These are phyloP conservation scores for Calcarius lapponicus DNA, from an alignment of 2,797 vertebrate genomes.

Conservation along the genomic window DNA sequence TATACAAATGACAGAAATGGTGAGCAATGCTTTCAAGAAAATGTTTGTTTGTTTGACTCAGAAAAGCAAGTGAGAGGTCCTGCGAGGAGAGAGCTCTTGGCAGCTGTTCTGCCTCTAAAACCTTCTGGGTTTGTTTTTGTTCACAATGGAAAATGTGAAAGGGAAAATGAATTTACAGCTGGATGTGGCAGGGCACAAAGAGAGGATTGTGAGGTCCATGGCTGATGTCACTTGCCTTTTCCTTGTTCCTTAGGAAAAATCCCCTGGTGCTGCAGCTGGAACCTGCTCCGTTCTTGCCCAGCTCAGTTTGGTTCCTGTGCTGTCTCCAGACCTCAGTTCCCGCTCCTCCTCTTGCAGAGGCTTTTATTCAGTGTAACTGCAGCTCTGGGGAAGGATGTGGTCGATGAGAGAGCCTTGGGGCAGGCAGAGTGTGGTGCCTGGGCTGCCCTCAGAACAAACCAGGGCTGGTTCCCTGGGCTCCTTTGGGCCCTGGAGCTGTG, in stretches of 20 bases:
- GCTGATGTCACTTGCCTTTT: neutral
- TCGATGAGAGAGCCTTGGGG: neutral
- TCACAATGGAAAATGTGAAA: neutral
- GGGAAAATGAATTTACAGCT: neutral
- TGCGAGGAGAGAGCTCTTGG: neutral
- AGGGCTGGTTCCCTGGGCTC: neutral
- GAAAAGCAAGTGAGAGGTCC: neutral
- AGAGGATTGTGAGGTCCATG: neutral
- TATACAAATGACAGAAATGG: neutral
- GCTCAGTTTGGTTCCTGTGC: neutral
- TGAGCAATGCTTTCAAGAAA: neutral
- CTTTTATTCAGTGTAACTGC: accelerated
- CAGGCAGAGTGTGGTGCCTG: neutral
- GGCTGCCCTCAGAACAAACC: neutral
- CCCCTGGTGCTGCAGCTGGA: accelerated
- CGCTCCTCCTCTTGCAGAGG: neutral
- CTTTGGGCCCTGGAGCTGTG: neutral
- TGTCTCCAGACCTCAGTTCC: accelerated
- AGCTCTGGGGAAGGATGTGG: neutral
- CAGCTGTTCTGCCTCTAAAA: neutral
- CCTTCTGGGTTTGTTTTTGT: neutral
- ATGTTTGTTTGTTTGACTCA: constrained; percentile 9
- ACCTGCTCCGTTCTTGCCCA: accelerated
- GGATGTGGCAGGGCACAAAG: neutral
- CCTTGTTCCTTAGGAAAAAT: neutral